Conservation (phyloP, 2,888 invertebrate species). For the Rotaria macrura region DNA sequence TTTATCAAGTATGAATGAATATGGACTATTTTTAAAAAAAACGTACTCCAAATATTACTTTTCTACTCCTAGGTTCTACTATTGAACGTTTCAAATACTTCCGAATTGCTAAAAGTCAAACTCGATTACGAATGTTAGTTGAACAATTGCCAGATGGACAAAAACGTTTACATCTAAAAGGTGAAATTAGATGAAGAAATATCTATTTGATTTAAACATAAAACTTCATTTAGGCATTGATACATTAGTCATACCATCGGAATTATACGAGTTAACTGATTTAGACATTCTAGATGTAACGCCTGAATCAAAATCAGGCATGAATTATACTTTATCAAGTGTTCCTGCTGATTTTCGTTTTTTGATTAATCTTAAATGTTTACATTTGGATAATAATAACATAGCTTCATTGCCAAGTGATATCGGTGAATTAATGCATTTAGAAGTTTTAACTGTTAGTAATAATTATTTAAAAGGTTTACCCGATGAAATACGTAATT, state of each 20-base stretch:
- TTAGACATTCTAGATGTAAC: slow-evolving; percentile 7
- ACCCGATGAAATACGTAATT: background rate
- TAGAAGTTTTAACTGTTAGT: background rate
- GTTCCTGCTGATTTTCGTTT: background rate
- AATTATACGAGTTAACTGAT: background rate
- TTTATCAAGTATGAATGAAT: background rate
- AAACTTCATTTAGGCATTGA: background rate
- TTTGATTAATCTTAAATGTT: background rate
- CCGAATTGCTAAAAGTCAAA: background rate
- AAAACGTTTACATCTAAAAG: background rate
- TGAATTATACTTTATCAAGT: slow-evolving; percentile 1
- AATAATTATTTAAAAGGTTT: background rate
- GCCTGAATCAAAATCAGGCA: slow-evolving; percentile 5
- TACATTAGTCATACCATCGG: background rate
- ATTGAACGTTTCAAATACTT: background rate
- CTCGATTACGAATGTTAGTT: background rate
- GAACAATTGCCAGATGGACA: background rate
- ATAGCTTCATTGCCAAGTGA: background rate
- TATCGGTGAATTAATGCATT: background rate
- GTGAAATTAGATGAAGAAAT: background rate
- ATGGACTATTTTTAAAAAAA: too few species aligned
- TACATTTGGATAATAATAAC: slow-evolving; percentile 21
- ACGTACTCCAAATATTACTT: too few species aligned
- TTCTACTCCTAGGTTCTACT: background rate
- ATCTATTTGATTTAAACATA: background rate